These are phyloP conservation scores for Lanistes nyassanus DNA, from an alignment of 1,140 invertebrate species.

Conservation along the genomic window DNA sequence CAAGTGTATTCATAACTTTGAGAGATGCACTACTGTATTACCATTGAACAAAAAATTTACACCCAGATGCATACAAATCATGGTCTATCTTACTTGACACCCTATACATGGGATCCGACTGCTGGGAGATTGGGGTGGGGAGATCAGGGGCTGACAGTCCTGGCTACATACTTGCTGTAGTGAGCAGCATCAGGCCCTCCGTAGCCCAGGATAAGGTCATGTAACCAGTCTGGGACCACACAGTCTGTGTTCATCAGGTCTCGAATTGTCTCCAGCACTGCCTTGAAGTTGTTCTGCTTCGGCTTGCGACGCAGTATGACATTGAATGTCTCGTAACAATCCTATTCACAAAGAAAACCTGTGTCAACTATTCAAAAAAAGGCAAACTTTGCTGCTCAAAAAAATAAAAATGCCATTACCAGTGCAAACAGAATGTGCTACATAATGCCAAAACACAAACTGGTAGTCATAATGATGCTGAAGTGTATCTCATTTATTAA, in stretches of 20 bases:
- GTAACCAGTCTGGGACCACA: slow-evolving; percentile 98
- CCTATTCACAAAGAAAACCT: slow-evolving; percentile 67
- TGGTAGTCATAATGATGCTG: too few relatives aligned
- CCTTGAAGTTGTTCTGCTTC: slow-evolving; percentile 99
- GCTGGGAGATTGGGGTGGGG: too few relatives aligned
- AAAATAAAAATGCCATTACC: not conserved
- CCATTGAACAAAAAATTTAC: too few relatives aligned
- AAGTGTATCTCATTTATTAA: too few relatives aligned
- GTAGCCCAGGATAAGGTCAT: slow-evolving; percentile 97
- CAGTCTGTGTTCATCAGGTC: slow-evolving; percentile 99
- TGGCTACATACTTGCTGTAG: slow-evolving; percentile 79
- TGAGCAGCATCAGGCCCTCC: slow-evolving; percentile 96
- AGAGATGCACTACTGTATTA: too few relatives aligned
- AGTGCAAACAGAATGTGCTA: too few relatives aligned
- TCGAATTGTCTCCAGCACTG: slow-evolving; percentile 96
- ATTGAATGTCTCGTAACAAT: slow-evolving; percentile 98
- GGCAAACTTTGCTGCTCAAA: not conserved
- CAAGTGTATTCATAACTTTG: too few relatives aligned
- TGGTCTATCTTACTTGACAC: not conserved
- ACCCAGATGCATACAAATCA: not conserved
- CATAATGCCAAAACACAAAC: too few relatives aligned
- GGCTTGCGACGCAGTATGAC: slow-evolving; percentile 96
- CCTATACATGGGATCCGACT: too few relatives aligned
- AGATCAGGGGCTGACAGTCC: too few relatives aligned
- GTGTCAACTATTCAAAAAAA: not conserved